Evolutionary conservation across 1,140 invertebrate species (phyloP), one percentile per base, ranked within the genome.

Genomic region (Lepidurus packardi): DNA sequence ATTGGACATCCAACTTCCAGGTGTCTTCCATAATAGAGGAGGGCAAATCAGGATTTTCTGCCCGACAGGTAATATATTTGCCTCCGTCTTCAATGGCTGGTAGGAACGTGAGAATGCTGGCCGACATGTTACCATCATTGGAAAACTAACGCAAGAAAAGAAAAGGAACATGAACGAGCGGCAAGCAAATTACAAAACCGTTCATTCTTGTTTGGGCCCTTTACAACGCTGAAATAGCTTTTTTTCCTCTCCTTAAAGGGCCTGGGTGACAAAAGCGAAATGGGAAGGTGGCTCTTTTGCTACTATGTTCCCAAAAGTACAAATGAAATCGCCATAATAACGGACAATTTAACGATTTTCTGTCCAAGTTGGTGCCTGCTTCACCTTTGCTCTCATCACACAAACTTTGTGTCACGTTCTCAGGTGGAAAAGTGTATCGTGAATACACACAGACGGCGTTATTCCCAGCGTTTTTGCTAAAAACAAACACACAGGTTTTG

Each of bases 81-180:
- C 92, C 93, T 73, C 90, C 91, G 83, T 96, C 94, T 82, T 94
- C 93, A 47, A 93, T 90, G n/a, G 88, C 89, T 53, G 94, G 93
- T 47, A 91, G 88, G 83, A 94, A 93, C 73, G 91, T 93, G 77
- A 96, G 86, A 43, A 91, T 90, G 81, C 93, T 95, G 80, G 90
- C 92, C 45, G 93, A 95, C 77, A 90, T 88, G 85, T 96, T 95
- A n/a, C 91, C 91, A 83, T 95, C 93, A 13, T 88, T 86, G 82
- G 90, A 92, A 74, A 88, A 89, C 91, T 93, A 86, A 80, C 87
- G 86, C 82, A 77, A 82, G 78, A 81, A 41, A 53, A 75, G 16
- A 78, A 78, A 41, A 43, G 65, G 11, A 44, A 75, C 25, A 24
- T 75, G 25, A 25, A 21, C 74, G 42, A 21, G 10, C 21, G 74